phyloP scores from a whole-genome alignment of 2,888 invertebrate genomes.

The Lysandra coridon region DNA sequence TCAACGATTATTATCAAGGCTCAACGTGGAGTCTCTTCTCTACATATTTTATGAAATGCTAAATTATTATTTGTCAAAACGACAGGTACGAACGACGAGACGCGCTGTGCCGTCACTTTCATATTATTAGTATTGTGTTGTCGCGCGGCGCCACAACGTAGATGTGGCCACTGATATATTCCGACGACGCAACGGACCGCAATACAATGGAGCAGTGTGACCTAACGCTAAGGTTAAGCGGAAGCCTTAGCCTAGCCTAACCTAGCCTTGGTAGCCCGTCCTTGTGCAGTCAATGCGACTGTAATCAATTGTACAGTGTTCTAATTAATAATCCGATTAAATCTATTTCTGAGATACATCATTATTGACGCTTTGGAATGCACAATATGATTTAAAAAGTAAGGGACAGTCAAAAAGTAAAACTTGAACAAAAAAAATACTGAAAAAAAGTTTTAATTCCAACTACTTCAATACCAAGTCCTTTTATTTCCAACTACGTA shows the following conservation, averaged over 20 bases:
- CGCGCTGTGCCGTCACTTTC: neutral
- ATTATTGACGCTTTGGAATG: neutral
- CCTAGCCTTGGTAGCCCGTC: slow-evolving; percentile 27
- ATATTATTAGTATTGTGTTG: neutral
- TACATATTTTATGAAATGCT: neutral
- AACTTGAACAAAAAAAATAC: too few species aligned
- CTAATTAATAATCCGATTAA: slow-evolving; percentile 23
- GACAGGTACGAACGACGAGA: too few species aligned
- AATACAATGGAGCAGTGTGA: neutral
- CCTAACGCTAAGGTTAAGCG: slow-evolving; percentile 6
- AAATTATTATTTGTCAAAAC: neutral
- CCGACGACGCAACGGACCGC: neutral
- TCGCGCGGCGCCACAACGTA: too few species aligned
- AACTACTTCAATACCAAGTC: too few species aligned
- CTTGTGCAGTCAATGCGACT: slow-evolving; percentile 7
- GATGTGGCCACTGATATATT: neutral
- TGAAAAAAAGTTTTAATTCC: neutral
- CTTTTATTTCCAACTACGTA: neutral
- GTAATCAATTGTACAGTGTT: slow-evolving; percentile 20
- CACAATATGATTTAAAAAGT: neutral
- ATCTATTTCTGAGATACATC: slow-evolving; percentile 15
- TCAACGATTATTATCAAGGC: neutral
- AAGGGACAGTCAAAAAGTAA: neutral
- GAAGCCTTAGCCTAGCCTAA: slow-evolving; percentile 26
- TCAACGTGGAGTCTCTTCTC: neutral